Base-by-base conservation (phyloP, 2,113 vertebrate genomes). In the Scatophagus argus region DNA sequence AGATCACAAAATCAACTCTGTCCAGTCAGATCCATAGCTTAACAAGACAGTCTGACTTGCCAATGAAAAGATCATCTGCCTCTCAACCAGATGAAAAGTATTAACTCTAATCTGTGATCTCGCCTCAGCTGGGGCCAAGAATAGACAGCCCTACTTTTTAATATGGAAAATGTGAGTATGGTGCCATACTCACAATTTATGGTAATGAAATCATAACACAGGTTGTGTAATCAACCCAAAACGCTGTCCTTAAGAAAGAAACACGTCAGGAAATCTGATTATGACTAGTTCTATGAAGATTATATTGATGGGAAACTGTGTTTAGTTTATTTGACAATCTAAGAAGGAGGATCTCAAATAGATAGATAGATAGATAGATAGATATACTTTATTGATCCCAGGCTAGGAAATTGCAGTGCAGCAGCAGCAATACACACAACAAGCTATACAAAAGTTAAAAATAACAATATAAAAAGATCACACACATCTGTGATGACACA, bases 81-180 rank as follows among this genome's bases (percentile, higher is more conserved):
- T 75, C 66, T 61, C 61, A 66, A 61, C 60, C 85, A 87, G 84
- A 90, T 91, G 90, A 89, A 83, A 91, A 80, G 82, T 34, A 89
- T 91, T 88, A 90, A 8, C 46, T 84, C 51, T 86, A 85, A 89
- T 91, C 85, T 87, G 71, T 65, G 43, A n/a, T 21, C 66, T 71
- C 21, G 31, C 38, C 52, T 78, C 59, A 65, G 58, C 68, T 27
- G 41, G 56, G 52, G 75, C 85, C 74, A 81, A 84, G 84, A 79
- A 80, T 52, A 82, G 63, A 69, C 69, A 61, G 49, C 3, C 31
- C 59, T 61, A 4, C 27, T 66, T 83, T 88, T 89, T 87, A 88
- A 89, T 90, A 77, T 91, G 90, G 89, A 93, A 93, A 93, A 90
- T 85, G 52, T 74, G 81, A 49, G 52, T 75, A 49, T 65, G 47